Evolutionary conservation across 2,113 vertebrate species (phyloP), one percentile per base, ranked within the genome.

Genomic region (Pelobates fuscus): DNA sequence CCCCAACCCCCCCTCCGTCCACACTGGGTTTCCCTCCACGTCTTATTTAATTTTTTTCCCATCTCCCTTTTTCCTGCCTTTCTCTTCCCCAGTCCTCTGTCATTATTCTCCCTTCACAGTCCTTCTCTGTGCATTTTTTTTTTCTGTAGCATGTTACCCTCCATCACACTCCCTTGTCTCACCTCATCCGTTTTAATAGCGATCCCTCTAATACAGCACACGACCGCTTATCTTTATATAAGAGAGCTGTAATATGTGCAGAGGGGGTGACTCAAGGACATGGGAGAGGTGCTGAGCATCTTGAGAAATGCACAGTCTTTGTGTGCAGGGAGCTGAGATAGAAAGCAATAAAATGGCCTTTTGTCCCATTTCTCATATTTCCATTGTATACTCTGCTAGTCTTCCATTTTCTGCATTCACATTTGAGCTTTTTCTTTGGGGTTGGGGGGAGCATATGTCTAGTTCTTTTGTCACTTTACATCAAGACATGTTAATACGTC

Each of bases 211-310:
- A 17, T 15, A 63, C 21, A 20, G 60, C 46, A 20, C 63, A 6
- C 32, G 43, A 11, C 41, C 46, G 24, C 55, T 64, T 68, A 49
- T 32, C 29, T 68, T 68, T 68, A 60, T 77, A 14, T 46, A 59
- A 49, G n/a, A n/a, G n/a, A n/a, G n/a, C n/a, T n/a, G n/a, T n/a
- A n/a, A n/a, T n/a, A 32, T 60, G 64, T 20, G 10, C 23, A 23
- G 24, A 67, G 12, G 46, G 55, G 72, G 73, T 60, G 73, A 77
- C 60, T 77, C 57, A 68, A 77, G 73, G 73, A 68, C 73, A 61
- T 23, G 18, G 20, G 63, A n/a, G 41, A 52, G 37, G n/a, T 61
- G 65, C 25, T 23, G 27, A 41, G n/a, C 12, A 23, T 44, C n/a
- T 46, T 8, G 6, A 66, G 24, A 67, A 62, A 49, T 60, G 65